Evolutionary conservation across 2,888 invertebrate genomes (phyloP).

Genomic region (Polyommatus iphigenia): DNA sequence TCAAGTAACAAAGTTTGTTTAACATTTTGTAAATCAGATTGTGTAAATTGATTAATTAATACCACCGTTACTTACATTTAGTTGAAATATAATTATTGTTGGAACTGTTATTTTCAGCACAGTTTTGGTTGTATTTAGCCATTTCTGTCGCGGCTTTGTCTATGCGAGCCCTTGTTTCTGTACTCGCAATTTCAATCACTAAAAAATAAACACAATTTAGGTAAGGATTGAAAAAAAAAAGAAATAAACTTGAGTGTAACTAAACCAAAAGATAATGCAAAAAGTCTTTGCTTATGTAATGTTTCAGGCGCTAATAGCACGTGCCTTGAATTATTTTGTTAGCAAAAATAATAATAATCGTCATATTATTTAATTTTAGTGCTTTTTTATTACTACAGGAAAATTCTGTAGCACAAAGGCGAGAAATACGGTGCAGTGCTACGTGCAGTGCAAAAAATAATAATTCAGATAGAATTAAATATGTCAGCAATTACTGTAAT

Average conservation of each 20-base stretch:
- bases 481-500: too few relatives aligned
- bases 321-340: background rate
- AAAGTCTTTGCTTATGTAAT: background rate
- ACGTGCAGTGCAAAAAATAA: too few relatives aligned
- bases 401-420: too few relatives aligned
- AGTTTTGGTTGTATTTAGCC: slow-evolving; percentile 7
- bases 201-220: background rate
- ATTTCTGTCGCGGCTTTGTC: background rate
- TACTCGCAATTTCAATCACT: slow-evolving; percentile 32
- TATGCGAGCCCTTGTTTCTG: background rate
- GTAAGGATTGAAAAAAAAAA: background rate
- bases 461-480: too few relatives aligned
- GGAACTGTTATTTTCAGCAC: background rate
- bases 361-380: background rate
- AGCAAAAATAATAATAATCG: background rate
- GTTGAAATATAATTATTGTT: background rate
- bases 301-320: background rate
- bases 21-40: too few relatives aligned
- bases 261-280: too few relatives aligned
- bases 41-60: too few relatives aligned
- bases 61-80: background rate
- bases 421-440: too few relatives aligned
- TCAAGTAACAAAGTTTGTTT: too few relatives aligned
- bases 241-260: too few relatives aligned
- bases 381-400: background rate